A percentile compares a stretch with the other conserved stretches of the same genome.
These are phyloP conservation scores for Fissipunctia ypsillon DNA, from an alignment of 2,888 invertebrate species.

Conservation along the genomic window DNA sequence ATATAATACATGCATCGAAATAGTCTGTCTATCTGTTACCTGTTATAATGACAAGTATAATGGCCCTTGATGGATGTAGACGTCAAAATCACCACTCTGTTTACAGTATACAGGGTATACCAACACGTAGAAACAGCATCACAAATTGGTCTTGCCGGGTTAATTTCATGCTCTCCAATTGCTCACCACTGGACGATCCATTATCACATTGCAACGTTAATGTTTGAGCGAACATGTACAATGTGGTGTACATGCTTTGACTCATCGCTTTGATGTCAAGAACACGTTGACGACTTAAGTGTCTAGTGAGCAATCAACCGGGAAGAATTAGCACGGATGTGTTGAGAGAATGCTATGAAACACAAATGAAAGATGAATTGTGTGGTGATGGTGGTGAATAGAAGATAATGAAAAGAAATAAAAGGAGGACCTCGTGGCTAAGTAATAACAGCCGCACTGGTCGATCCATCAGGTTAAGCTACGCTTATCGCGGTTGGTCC, in stretches of 20 bases:
- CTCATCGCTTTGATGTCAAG: constrained; percentile 32
- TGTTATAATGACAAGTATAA: too few relatives aligned
- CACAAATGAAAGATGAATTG: background rate
- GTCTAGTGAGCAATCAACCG: constrained; percentile 10
- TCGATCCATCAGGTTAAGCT: too few relatives aligned
- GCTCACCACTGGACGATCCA: constrained; percentile 42
- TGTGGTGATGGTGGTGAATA: background rate
- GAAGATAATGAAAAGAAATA: too few relatives aligned
- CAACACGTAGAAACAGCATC: background rate
- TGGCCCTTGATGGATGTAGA: background rate
- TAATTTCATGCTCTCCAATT: constrained; percentile 25
- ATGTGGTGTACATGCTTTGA: constrained; percentile 30
- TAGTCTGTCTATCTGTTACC: background rate
- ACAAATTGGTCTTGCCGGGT: constrained; percentile 16
- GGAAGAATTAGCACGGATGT: background rate
- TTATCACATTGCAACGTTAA: constrained; percentile 48
- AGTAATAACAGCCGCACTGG: too few relatives aligned
- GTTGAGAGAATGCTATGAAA: background rate
- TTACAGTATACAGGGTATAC: background rate
- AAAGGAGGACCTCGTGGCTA: too few relatives aligned
- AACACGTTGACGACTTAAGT: constrained; percentile 31
- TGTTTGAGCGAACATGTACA: constrained; percentile 20
- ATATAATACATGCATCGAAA: background rate
- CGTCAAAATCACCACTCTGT: background rate
- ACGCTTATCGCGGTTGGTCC: too few relatives aligned